Evolutionary conservation across 1,140 invertebrate genomes (phyloP), one percentile per base, ranked within the genome.

Genomic region (Dreissena rostriformis): DNA sequence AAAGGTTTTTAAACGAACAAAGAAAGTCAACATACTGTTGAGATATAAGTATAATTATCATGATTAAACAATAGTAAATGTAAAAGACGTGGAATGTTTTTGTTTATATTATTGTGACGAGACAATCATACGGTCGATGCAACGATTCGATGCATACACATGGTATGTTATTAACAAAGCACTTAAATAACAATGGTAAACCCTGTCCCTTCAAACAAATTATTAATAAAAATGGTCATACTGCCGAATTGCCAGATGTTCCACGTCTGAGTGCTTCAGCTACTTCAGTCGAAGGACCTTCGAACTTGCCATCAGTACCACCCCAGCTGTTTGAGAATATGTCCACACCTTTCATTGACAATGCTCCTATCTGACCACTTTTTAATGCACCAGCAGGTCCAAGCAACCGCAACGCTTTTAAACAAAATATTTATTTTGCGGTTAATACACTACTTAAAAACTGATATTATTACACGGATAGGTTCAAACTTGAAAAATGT

Each of bases 271-370:
- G n/a, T 24, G 72, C 72, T 22, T 14, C 15, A 57, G 19, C 29
- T 8, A 73, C 71, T 7, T 24, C 26, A 17, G 39, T 6, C 17
- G 12, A 15, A 7, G 71, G 71, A n/a, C 51, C 71, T 49, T 73
- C 71, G 29, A 73, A 53, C 8, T 14, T 49, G 1, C 1, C 22
- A 5, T 73, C 71, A 7, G 5, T 4, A 5, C 15, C 51, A 49
- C 71, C 71, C 71, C 71, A 73, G 22, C 71, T 73, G 28, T 73
- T 73, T 53, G 71, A 73, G 17, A 14, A 73, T 53, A 73, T 73
- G 17, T 73, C 49, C 19, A 55, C 28, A 55, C 51, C 71, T 22
- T n/a, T 7, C 2, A 6, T 39, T 22, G 28, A 17, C 24, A 73
- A 73, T 53, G 71, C 71, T 24, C 28, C 51, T 11, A 7, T n/a